Conservation (phyloP, 1,140 invertebrate genomes). For the Nylanderia fulva region DNA sequence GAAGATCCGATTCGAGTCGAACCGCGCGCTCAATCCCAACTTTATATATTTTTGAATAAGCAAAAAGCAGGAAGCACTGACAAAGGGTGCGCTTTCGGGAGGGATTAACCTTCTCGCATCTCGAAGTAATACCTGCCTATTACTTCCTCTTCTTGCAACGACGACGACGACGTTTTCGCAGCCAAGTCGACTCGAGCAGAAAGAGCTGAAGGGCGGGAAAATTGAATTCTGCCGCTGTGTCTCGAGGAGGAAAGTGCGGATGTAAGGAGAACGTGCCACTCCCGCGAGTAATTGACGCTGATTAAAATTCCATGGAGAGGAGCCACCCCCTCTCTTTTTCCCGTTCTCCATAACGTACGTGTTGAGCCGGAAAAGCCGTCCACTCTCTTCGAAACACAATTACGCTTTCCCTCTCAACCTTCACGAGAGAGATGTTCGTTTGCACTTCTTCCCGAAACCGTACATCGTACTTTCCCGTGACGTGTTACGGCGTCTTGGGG, state of each 20-base stretch:
- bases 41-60: background rate
- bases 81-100: background rate
- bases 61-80: background rate
- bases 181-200: constrained; percentile 10
- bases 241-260: constrained; percentile 67
- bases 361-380: constrained; percentile 68
- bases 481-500: constrained; percentile 35
- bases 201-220: constrained; percentile 64
- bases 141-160: constrained; percentile 31
- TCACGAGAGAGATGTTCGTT: constrained; percentile 16
- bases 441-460: constrained; percentile 1
- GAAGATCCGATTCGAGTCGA: constrained; percentile 16
- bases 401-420: constrained; percentile 39
- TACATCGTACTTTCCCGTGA: constrained; percentile 52
- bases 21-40: background rate
- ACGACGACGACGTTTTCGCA: constrained; percentile 11
- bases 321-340: background rate
- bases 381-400: constrained; percentile 55
- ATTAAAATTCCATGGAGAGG: constrained; percentile 78
- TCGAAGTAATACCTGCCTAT: constrained; percentile 39
- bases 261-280: constrained; percentile 74
- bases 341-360: constrained; percentile 66
- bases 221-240: constrained; percentile 76
- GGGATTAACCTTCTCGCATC: constrained; percentile 51
- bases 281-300: constrained; percentile 78